phyloP scores from a whole-genome alignment of 2,113 vertebrate genomes.

The Enhydra lutris region DNA sequence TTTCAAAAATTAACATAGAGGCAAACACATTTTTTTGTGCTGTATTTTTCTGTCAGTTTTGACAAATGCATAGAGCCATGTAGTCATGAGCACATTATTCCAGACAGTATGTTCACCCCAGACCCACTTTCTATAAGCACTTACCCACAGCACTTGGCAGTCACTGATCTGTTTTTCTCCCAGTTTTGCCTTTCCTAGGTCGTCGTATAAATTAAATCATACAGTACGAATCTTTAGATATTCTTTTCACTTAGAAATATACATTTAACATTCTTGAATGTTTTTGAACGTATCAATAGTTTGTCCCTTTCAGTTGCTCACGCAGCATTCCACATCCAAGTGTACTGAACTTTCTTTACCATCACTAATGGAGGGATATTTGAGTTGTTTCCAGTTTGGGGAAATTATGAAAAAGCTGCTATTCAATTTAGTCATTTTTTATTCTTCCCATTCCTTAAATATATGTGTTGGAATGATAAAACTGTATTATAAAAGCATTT shows the following conservation, averaged over 20 bases:
- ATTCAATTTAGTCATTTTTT: not conserved
- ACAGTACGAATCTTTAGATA: not conserved
- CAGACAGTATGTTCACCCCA: not conserved
- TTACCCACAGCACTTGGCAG: not conserved
- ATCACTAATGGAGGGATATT: not conserved
- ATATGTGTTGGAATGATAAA: not conserved
- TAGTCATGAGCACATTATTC: not conserved
- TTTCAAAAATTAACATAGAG: not conserved
- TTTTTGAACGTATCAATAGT: not conserved
- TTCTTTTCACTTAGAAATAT: not conserved
- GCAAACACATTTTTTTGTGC: not conserved
- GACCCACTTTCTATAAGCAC: fast-evolving
- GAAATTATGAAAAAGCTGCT: not conserved
- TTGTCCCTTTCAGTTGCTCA: not conserved
- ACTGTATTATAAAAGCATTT: not conserved
- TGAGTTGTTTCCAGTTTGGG: not conserved
- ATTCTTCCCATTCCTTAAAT: not conserved
- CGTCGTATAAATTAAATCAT: not conserved
- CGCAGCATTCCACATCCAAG: not conserved
- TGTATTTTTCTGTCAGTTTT: not conserved
- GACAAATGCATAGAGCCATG: not conserved
- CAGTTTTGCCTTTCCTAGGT: not conserved
- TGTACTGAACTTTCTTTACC: not conserved
- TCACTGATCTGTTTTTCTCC: not conserved
- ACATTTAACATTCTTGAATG: not conserved